Base-by-base conservation (phyloP, 1,140 invertebrate species). In the Asbolus verrucosus region DNA sequence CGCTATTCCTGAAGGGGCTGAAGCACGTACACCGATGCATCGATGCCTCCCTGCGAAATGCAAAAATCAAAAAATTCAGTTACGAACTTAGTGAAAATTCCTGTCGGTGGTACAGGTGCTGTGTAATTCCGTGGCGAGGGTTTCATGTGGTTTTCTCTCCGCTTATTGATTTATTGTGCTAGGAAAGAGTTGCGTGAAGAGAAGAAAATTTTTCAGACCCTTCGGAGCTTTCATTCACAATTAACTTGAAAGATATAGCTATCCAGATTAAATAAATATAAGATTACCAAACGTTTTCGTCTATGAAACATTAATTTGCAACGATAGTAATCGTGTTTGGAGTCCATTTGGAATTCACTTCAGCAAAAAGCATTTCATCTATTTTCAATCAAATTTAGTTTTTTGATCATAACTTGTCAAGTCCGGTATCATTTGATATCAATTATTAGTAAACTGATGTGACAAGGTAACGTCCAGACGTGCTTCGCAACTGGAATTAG, bases 141-240 rank as follows among this genome's bases (percentile, higher is more conserved):
- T 54, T 54, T n/a, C 11, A 54, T 54, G 3, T 30, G 9, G 21
- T 54, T 54, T 46, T 27, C 21, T 11, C 18, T 19, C 11, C 21
- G 5, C 18, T 30, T 54, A 54, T 54, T 54, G 46, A 54, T 54
- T 54, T 54, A 54, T 54, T 27, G 46, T 54, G 46, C 46, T 9
- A 54, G 1, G 19, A 54, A 54, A 54, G 21, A 30, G 46, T 54
- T 54, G 46, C 46, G 21, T 54, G 46, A 54, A 54, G 15, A 43
- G 15, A 24, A 54, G 46, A 54, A 54, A 54, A 30, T 13, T 54
- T 54, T 54, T 27, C 19, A 27, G 21, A 11, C 21, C 11, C 46
- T n/a, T 27, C 19, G 46, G 11, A 54, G 24, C 39, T 30, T 30
- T 54, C 46, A 11, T 54, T 54, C 2, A 54, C 24, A 2, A 46